phyloP scores from a whole-genome alignment of 1,140 invertebrate genomes.

The Stenopsyche tienmushanensis region DNA sequence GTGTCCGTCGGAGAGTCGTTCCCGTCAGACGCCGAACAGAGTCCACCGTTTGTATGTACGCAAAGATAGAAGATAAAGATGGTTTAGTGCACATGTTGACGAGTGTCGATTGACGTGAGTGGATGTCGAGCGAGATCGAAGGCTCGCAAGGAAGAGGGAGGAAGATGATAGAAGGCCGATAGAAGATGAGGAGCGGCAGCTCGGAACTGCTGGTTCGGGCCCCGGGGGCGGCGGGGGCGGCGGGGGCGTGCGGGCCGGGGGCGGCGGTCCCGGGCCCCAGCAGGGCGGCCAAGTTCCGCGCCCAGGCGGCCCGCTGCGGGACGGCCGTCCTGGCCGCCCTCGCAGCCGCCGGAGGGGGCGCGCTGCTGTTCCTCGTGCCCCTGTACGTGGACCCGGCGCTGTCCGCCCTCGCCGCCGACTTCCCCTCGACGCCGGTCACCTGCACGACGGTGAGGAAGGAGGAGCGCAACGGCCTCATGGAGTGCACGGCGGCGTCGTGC shows the following conservation, averaged over 20 bases:
- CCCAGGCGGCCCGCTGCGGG: conserved; percentile 75
- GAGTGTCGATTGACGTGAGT: not conserved
- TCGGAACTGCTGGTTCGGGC: conserved; percentile 36
- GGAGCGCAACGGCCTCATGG: conserved; percentile 73
- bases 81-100: too few relatives aligned
- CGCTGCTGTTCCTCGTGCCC: conserved; percentile 81
- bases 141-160: not conserved
- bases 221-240: conserved; percentile 5
- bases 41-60: too few relatives aligned
- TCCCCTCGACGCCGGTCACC: conserved; percentile 73
- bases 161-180: conserved; percentile 7
- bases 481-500: conserved; percentile 85
- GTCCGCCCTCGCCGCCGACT: conserved; percentile 81
- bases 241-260: not conserved
- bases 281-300: conserved; percentile 65
- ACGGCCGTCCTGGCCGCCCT: conserved; percentile 76
- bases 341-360: conserved; percentile 77
- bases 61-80: too few relatives aligned
- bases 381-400: conserved; percentile 90
- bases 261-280: conserved; percentile 51
- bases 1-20: too few relatives aligned
- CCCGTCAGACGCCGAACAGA: too few relatives aligned
- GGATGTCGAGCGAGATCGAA: not conserved
- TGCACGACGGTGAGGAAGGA: conserved; percentile 77
- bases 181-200: conserved; percentile 39